Base-by-base conservation (phyloP, 2,113 vertebrate species). In the Aptenodytes forsteri region DNA sequence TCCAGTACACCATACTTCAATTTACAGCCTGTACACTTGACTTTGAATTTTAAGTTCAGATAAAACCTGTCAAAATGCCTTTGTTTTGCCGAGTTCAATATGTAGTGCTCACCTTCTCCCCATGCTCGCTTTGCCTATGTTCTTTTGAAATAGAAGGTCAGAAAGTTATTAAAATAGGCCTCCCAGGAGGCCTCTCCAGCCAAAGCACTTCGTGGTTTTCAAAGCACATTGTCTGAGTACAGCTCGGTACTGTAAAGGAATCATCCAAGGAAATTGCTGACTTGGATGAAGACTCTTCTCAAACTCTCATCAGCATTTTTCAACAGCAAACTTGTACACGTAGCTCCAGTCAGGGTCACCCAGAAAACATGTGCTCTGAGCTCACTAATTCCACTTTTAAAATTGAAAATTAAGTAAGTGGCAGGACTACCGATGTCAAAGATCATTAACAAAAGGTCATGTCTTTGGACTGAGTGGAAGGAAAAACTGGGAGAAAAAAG, bases 261-360 rank as follows among this genome's bases (percentile, higher is more conserved):
- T 42, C 21, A 59, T 61, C 36, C n/a, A 66, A 77, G 6, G 18
- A 49, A 85, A 87, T 69, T 42, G 27, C 7, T 79, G 38, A 26
- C 82, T 56, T 95, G 40, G 13, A 34, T 64, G 7, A 71, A 91
- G 27, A 56, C 49, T 38, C 30, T 56, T 55, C 26, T 76, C 44
- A 65, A 72, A 61, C 9, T 52, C 44, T 72, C 47, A 47, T 42
- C 19, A 23, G 2, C 6, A 59, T n/a, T 79, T 71, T 87, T 29
- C 18, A 73, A 55, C 7, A 64, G 10, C 20, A 75, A 38, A 26
- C 3, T 4, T 58, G 7, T 50, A 50, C 8, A 50, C 0, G 0
- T n/a, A 66, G 22, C 20, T 67, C 34, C 30, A 59, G 15, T 11
- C 55, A 87, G 22, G 3, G 40, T 79, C 50, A 54, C 20, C 36